Percentiles rank a stretch among this genome's conserved stretches.
Evolutionary conservation across 2,888 invertebrate species (phyloP).

Genomic region (Morpho deidamia): DNA sequence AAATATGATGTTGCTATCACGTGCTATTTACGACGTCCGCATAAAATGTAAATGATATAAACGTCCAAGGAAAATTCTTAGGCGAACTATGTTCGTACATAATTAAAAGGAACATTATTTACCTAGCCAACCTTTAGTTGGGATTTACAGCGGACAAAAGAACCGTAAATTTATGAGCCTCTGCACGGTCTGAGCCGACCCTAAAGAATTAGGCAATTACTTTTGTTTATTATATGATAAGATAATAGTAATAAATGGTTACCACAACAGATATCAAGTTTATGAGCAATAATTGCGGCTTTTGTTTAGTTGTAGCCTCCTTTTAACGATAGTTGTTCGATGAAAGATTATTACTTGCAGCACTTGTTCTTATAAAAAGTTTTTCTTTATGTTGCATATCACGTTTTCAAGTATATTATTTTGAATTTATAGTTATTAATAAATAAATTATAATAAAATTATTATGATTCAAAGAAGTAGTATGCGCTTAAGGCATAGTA

Average conservation of each 20-base stretch:
- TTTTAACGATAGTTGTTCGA: slow-evolving; percentile 2
- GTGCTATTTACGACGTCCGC: slow-evolving; percentile 2
- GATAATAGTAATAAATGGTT: slow-evolving; percentile 43
- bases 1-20: not conserved
- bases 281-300: slow-evolving; percentile 15
- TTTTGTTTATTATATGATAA: slow-evolving; percentile 56
- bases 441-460: too few species aligned
- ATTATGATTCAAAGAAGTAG: too few species aligned
- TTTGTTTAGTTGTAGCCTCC: slow-evolving; percentile 9
- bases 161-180: slow-evolving; percentile 57
- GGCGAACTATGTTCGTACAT: slow-evolving; percentile 19
- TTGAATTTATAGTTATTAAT: too few species aligned
- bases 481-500: too few species aligned
- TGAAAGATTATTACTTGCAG: not conserved
- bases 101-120: slow-evolving; percentile 45
- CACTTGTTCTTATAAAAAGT: too few species aligned
- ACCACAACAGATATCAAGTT: slow-evolving; percentile 21
- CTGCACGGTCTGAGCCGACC: slow-evolving; percentile 41
- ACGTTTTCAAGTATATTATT: too few species aligned
- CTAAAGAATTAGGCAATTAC: slow-evolving; percentile 68
- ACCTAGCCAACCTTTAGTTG: slow-evolving; percentile 34
- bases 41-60: slow-evolving; percentile 14
- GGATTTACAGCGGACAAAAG: slow-evolving; percentile 39
- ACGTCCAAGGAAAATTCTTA: slow-evolving; percentile 2
- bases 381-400: too few species aligned